phyloP scores from a whole-genome alignment of 2,797 vertebrate genomes.

The Anguilla marmorata region DNA sequence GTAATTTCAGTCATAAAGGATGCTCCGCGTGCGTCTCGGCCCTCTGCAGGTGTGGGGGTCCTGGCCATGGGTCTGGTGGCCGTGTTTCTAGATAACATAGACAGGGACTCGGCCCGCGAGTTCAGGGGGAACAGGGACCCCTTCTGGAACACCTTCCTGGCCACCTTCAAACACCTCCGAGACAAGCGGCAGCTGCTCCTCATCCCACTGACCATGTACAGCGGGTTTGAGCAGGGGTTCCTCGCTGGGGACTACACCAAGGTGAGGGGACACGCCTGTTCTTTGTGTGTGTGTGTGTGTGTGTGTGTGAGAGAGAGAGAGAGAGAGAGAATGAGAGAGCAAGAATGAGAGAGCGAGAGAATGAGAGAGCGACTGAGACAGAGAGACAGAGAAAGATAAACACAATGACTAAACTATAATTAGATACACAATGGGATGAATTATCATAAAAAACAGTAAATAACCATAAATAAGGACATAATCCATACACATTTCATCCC shows the following conservation, averaged over 20 bases:
- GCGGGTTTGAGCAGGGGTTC: constrained; percentile 92
- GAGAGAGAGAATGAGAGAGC: no score
- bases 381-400: not conserved
- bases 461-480: not conserved
- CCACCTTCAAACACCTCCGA: constrained; percentile 67
- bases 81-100: constrained; percentile 66
- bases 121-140: constrained; percentile 41
- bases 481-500: not conserved
- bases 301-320: not conserved
- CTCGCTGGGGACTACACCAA: constrained; percentile 91
- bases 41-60: constrained; percentile 67
- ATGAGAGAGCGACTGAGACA: no score
- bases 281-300: not conserved
- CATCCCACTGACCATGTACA: constrained; percentile 84
- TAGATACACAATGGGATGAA: no score
- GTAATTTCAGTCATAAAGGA: not conserved
- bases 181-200: constrained; percentile 73
- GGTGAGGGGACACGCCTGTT: constrained; percentile 62
- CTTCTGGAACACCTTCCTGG: constrained; percentile 63
- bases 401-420: no score
- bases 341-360: no score
- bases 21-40: not conserved
- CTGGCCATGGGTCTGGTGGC: constrained; percentile 68
- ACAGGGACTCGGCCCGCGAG: constrained; percentile 37
- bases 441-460: not conserved